Base-by-base conservation (phyloP, 1,140 invertebrate species). In the Theocolax elegans region DNA sequence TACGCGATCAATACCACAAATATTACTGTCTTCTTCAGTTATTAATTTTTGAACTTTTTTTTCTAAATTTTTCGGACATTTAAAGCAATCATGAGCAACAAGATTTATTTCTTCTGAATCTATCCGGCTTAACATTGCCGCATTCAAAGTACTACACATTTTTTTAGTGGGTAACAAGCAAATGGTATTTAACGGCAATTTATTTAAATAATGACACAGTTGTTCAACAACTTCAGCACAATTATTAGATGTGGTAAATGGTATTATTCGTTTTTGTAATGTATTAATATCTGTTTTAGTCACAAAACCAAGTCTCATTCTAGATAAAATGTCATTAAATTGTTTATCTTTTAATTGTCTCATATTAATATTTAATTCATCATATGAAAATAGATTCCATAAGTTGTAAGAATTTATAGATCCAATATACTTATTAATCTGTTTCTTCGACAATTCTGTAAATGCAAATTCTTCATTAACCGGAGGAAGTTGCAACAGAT, bases 391-490 rank as follows among this genome's bases (percentile, higher is more conserved):
- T n/a, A n/a, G n/a, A n/a, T n/a, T n/a, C n/a, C n/a, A n/a, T n/a
- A n/a, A n/a, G n/a, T n/a, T n/a, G n/a, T n/a, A n/a, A n/a, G n/a
- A n/a, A n/a, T n/a, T n/a, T n/a, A 67, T 54, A 7, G 29, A 38
- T 23, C 65, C 51, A 23, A 67, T 10, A 46, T 42, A 71, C 54
- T 77, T 75, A 60, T 76, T 31, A 17, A 76, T 60, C 63, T 74
- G 35, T 19, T 35, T 17, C 27, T 66, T 71, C 25, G 66, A 40
- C 25, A 81, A 56, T 44, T 25, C 27, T 56, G 76, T 40, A 68
- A 76, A 79, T 17, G 73, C 29, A 13, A 76, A 67, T 46, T 77
- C 59, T 68, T 75, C n/a, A n/a, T n/a, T n/a, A n/a, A n/a, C n/a
- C n/a, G n/a, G n/a, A n/a, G n/a, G n/a, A n/a, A n/a, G n/a, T n/a